Base-by-base conservation (phyloP, 2,113 vertebrate genomes). In the Lophotis ruficrista region DNA sequence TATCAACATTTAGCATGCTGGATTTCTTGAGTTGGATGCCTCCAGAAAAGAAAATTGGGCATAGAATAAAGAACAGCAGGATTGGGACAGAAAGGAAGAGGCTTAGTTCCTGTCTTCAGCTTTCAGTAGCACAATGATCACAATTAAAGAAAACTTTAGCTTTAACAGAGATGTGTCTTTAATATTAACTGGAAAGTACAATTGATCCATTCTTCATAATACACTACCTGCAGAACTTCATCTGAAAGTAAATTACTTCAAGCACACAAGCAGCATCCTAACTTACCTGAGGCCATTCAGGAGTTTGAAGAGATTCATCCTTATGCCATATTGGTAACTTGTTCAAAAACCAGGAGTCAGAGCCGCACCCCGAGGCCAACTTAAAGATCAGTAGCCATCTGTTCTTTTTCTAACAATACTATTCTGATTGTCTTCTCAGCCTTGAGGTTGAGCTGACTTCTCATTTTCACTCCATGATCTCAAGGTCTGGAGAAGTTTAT, bases 1-100 rank as follows among this genome's bases (percentile, higher is more conserved):
- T 81, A 73, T 83, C 66, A 89, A 33, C 70, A 80, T 94, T 93
- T 82, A 84, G 18, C 6, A 4, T 78, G 8, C 51, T 91, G 47
- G 33, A 75, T 90, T 93, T 87, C 45, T 79, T 38, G 53, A 82
- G 37, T 12, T 66, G 43, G 16, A 16, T 66, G 43, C 48, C 62
- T 94, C 35, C 58, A 93, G 62, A 56, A 87, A 43, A 81, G 45
- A 78, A 94, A 94, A 66, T 15, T 37, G 1, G 14, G 12, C 12
- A 17, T 27, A 31, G 25, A 56, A 66, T 14, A 65, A 69, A 61
- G 30, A 84, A 33, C 5, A 84, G 15, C 6, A 20, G 10, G 38
- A 64, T 3, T 9, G 79, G 10, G 14, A 37, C 6, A 60, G 24
- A 56, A 89, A 48, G 24, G 21, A 87, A 70, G 51, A 64, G 12